Evolutionary conservation across 2,888 invertebrate species (phyloP), one percentile per base, ranked within the genome.

Genomic region (Zelleria hepariella): DNA sequence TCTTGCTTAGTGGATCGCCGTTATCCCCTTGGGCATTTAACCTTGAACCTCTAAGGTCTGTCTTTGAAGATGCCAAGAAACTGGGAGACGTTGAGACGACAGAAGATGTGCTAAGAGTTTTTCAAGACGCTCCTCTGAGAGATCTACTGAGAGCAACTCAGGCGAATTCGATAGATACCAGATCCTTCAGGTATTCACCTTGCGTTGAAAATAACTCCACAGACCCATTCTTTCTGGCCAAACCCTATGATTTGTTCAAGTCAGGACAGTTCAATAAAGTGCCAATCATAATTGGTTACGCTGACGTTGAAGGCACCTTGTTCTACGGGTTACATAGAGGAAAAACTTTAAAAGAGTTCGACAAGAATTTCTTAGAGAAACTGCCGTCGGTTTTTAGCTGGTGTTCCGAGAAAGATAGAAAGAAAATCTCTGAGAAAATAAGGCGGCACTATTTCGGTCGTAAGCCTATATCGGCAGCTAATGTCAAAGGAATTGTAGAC

Each of bases 21-120:
- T 60, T 86, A 0, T 67, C 81, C 0, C 75, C 86, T 0, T 87
- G 87, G 86, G 80, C 86, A 7, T 83, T 80, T 61, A 86, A 86
- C 58, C 15, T 72, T 1, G 82, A 84, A 24, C 75, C 78, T 0
- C 58, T 68, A 4, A 67, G 61, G 27, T 67, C 79, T 3, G 74
- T 80, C 0, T 66, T 76, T 24, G 66, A 75, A 66, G 87, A 87
- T 57, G 81, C 80, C 4, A 67, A 64, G 2, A 85, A 82, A 72
- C 66, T 86, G 1, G 68, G 71, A 57, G 55, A 60, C 20, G 73
- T 69, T 1, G 59, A 61, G 6, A 71, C 58, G 20, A 75, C 72
- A 59, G 61, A 64, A 10, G 80, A 80, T n/a, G 67, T 78, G 4
- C 72, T 73, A 59, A 67, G 74, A n/a, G 66, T 71, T 3, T 80